These are phyloP conservation scores for Koerneria pararmatus DNA, from an alignment of 2,888 invertebrate genomes.

Conservation along the genomic window DNA sequence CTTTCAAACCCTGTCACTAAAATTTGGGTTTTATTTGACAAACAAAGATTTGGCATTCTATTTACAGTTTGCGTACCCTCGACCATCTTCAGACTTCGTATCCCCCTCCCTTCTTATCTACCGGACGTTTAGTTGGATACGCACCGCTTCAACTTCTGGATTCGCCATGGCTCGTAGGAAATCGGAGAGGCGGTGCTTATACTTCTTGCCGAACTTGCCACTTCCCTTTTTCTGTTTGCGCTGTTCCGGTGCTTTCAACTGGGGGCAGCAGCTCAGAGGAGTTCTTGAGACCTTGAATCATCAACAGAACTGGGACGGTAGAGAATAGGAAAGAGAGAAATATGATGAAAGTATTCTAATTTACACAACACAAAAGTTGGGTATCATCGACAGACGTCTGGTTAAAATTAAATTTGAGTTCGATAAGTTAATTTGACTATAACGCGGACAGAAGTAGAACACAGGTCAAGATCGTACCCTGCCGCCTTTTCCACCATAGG, in stretches of 20 bases:
- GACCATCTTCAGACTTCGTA: no score
- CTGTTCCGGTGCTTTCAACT: background rate
- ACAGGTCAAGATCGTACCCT: no score
- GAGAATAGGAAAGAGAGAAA: background rate
- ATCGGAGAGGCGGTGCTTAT: slow-evolving; percentile 35
- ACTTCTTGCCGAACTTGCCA: slow-evolving; percentile 35
- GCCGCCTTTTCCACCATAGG: no score
- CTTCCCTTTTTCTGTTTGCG: background rate
- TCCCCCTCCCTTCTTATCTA: no score
- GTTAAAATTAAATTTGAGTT: background rate
- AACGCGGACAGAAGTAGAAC: no score
- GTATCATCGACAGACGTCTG: background rate
- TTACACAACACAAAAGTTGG: background rate
- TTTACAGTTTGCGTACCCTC: no score
- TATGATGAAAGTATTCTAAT: background rate
- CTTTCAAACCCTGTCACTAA: no score
- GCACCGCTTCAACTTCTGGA: slow-evolving; percentile 45
- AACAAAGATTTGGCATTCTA: no score
- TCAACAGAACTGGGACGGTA: background rate
- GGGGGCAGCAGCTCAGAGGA: background rate
- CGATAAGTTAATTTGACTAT: no score
- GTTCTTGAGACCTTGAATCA: slow-evolving; percentile 17
- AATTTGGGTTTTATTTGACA: no score
- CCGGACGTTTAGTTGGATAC: no score
- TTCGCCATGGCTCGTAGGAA: slow-evolving; percentile 44